These are phyloP conservation scores for Muscicapa adusta DNA, from an alignment of 2,113 vertebrate genomes.

Conservation along the genomic window DNA sequence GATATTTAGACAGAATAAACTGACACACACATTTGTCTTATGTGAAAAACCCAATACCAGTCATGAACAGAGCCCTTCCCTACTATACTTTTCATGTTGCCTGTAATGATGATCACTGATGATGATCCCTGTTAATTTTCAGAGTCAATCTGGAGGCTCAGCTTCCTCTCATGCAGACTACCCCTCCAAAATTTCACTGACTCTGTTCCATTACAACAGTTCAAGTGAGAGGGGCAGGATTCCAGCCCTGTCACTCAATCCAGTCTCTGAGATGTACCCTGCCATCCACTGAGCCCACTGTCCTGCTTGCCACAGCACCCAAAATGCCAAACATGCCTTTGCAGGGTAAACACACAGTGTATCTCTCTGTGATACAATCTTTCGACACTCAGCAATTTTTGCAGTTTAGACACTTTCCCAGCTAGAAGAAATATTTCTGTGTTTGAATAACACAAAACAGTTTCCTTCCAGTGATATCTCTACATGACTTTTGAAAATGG, in stretches of 20 bases:
- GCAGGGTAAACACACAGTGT: too few relatives aligned
- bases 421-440: background rate
- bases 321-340: background rate
- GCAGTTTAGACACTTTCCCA: background rate
- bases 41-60: background rate
- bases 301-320: background rate
- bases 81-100: background rate
- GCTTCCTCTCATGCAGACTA: background rate
- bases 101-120: background rate
- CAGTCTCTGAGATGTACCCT: background rate
- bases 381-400: background rate
- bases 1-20: background rate
- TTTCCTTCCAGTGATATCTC: background rate
- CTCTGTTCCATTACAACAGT: too few relatives aligned
- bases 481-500: background rate
- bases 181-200: background rate
- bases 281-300: background rate
- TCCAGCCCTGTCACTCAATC: background rate
- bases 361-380: background rate
- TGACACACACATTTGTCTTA: background rate
- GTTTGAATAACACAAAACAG: background rate
- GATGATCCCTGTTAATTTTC: fast-evolving
- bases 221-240: background rate
- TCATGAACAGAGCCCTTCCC: background rate
- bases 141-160: background rate